Evolutionary conservation across 2,888 invertebrate species (phyloP).

Genomic region (Calameuta pallipes): DNA sequence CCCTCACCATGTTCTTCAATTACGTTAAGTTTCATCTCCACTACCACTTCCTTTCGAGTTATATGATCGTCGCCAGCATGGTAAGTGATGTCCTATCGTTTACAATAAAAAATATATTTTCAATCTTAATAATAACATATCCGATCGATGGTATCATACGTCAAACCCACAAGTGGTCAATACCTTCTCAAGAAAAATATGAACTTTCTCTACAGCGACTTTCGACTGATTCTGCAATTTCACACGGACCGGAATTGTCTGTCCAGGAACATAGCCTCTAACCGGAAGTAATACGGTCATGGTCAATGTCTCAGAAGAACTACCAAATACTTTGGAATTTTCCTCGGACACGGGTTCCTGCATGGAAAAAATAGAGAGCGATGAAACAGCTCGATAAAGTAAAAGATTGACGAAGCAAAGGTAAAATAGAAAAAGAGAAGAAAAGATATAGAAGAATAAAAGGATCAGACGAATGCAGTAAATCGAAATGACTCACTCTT

Average conservation of each 20-base stretch:
- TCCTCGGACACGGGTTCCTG: conserved; percentile 15
- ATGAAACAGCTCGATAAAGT: neutral
- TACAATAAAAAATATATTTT: neutral
- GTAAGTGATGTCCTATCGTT: neutral
- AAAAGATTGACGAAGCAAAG: neutral
- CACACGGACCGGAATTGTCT: conserved; percentile 17
- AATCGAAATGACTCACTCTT: conserved; percentile 9
- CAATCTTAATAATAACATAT: neutral
- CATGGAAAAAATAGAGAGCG: neutral
- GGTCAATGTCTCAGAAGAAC: conserved; percentile 13
- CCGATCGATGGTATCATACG: neutral
- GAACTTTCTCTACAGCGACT: conserved; percentile 18
- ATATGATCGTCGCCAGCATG: conserved; percentile 9
- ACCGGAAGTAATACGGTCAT: conserved; percentile 17
- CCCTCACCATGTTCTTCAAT: conserved; percentile 14
- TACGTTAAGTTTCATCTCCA: conserved; percentile 17
- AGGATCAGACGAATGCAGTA: neutral
- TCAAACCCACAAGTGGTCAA: neutral
- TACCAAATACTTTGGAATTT: conserved; percentile 14
- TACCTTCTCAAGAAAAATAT: conserved; percentile 18
- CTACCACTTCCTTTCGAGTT: conserved; percentile 17
- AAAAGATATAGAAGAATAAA: neutral
- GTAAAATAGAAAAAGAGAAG: neutral
- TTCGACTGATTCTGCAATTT: conserved; percentile 17
- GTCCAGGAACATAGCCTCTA: conserved; percentile 20